Percentiles rank a stretch among this genome's conserved stretches.
Evolutionary conservation across 2,113 vertebrate genomes (phyloP).

Genomic region (Lagopus leucura): DNA sequence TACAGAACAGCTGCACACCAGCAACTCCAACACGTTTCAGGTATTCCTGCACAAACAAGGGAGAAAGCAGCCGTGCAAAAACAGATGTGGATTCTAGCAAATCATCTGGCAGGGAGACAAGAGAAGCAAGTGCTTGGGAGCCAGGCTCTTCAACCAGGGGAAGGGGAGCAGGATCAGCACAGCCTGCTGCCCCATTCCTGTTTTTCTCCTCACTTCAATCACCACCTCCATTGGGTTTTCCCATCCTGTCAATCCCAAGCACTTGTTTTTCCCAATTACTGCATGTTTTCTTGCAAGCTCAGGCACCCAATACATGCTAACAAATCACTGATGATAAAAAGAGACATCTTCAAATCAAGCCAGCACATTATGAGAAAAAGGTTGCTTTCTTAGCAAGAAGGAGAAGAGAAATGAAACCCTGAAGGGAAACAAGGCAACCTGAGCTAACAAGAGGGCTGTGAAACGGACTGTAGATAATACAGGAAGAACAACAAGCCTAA

Average conservation of each 20-base stretch:
- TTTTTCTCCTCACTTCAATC: background rate
- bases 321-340: background rate
- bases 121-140: background rate
- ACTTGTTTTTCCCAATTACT: background rate
- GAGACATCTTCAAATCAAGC: background rate
- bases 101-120: background rate
- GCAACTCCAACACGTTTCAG: background rate
- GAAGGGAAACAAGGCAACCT: background rate
- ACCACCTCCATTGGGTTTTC: background rate
- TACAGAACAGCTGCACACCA: rapidly evolving
- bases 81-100: background rate
- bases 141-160: rapidly evolving
- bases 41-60: background rate
- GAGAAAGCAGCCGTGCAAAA: background rate
- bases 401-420: background rate
- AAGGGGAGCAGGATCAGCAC: background rate
- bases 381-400: background rate
- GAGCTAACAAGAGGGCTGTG: background rate
- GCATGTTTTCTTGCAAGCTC: background rate
- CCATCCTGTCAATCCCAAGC: background rate
- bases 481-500: rapidly evolving
- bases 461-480: background rate
- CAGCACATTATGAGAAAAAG: background rate
- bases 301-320: background rate
- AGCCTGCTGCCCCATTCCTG: background rate